These are phyloP conservation scores for Lasioglossum zephyrum DNA, from an alignment of 2,888 invertebrate species.

Conservation along the genomic window DNA sequence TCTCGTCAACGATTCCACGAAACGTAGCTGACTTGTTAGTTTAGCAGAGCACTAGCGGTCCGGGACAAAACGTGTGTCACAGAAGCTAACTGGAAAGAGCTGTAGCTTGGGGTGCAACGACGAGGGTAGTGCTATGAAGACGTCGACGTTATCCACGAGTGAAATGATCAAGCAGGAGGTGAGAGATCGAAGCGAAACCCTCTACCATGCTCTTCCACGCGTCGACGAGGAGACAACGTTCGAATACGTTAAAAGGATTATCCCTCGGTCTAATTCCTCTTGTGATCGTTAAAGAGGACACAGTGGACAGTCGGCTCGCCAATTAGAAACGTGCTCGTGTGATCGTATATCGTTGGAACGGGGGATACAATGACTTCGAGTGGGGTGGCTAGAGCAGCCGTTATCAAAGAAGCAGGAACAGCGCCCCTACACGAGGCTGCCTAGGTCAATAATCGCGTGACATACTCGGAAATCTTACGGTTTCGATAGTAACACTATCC, in stretches of 20 bases:
- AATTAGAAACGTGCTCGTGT: slow-evolving; percentile 1
- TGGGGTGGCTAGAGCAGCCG: neutral
- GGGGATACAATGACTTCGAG: neutral
- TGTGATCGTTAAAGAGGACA: neutral
- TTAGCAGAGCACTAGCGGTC: neutral
- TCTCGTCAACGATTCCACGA: neutral
- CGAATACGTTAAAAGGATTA: neutral
- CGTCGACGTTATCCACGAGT: slow-evolving; percentile 75
- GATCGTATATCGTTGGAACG: neutral
- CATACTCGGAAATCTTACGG: neutral
- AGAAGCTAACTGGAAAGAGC: slow-evolving; percentile 60
- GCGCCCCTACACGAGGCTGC: neutral
- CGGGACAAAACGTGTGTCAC: slow-evolving; percentile 36
- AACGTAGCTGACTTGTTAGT: neutral
- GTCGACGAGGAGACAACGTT: neutral
- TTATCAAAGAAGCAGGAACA: neutral
- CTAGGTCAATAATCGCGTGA: neutral
- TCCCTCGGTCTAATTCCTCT: neutral
- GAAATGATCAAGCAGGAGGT: slow-evolving; percentile 81
- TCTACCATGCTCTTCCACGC: neutral
- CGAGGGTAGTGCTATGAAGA: slow-evolving; percentile 77
- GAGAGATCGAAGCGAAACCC: slow-evolving; percentile 63
- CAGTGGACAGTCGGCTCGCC: neutral
- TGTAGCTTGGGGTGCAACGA: slow-evolving; percentile 51
- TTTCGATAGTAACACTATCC: neutral